Base-by-base conservation (phyloP, 35 echinoderm and acorn worm species). In the Nesometra sesokonis region DNA sequence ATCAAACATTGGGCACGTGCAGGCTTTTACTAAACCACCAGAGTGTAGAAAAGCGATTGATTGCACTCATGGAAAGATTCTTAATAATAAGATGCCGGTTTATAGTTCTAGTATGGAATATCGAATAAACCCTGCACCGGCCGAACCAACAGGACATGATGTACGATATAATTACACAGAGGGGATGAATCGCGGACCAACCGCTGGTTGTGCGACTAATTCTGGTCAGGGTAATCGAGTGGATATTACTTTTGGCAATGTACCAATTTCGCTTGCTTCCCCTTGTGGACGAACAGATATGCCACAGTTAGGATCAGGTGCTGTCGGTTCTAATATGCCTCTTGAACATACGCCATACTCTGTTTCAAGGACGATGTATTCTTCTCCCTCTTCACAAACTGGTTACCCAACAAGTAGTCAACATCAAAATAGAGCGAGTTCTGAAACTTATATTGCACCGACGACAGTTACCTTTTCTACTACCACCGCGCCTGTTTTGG, bases 391-490 rank as follows among this genome's bases (percentile, higher is more conserved):
- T 1, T 67, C 52, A 2, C 52, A 67, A 67, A 67, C 0, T 27
- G 23, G 0, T 3, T 67, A 67, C 52, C 52, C 52, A 67, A 19
- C 52, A 1, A 67, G 52, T 67, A 67, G 52, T 27, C 52, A 67
- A 27, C 52, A 67, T 67, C 52, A 67, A 19, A 67, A 11, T 19
- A 9, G 52, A 27, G 52, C 23, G 23, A 67, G 52, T 19, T 67
- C 52, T 17, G 52, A 67, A 27, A 67, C 52, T 36, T 88, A 84
- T 82, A 84, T 85, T 46, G 86, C 90, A 77, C 90, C 90, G 46
- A 92, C 90, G 15, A 77, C 90, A 8, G 90, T 92, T 34, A 92
- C 90, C 4, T 92, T 88, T 33, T 86, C 88, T 11, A 92, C 90
- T 11, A 80, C 80, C 13, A 84, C 86, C 34, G 79, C 86, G 11